Evolutionary conservation across 2,797 vertebrate species (phyloP).

Genomic region (Euthynnus affinis): DNA sequence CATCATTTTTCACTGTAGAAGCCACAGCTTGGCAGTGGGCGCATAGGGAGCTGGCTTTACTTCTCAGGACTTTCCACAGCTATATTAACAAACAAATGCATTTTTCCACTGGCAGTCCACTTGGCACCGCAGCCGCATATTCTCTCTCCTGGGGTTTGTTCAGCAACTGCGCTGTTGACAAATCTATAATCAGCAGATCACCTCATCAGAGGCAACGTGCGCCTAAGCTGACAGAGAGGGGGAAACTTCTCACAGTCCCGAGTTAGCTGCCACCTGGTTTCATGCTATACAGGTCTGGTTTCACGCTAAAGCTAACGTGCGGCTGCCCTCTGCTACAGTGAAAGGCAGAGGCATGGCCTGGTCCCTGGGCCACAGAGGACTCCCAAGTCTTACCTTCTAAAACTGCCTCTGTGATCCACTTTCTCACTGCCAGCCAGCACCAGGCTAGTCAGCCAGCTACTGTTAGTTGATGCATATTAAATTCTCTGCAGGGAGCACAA

Average conservation of each 20-base stretch:
- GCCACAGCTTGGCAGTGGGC: conserved; percentile 73
- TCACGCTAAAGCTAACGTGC: conserved; percentile 70
- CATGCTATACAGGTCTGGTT: conserved; percentile 70
- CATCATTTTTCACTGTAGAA: conserved; percentile 70
- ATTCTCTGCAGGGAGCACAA: conserved; percentile 78
- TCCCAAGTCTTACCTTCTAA: conserved; percentile 54
- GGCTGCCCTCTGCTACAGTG: conserved; percentile 42
- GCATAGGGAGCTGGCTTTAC: conserved; percentile 64
- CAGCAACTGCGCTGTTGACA: conserved; percentile 76
- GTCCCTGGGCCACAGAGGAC: conserved; percentile 49
- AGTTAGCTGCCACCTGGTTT: conserved; percentile 81
- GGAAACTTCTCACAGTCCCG: conserved; percentile 76
- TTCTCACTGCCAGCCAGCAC: conserved; percentile 55
- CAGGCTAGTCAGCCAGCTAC: conserved; percentile 52
- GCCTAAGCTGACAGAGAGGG: conserved; percentile 61
- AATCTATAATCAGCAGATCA: conserved; percentile 80
- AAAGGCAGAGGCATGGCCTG: conserved; percentile 38
- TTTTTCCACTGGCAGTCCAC: conserved; percentile 72
- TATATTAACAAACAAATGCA: conserved; percentile 79
- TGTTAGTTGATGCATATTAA: conserved; percentile 76
- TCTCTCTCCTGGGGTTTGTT: conserved; percentile 74
- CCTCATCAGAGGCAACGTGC: conserved; percentile 66
- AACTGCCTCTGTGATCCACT: conserved; percentile 58
- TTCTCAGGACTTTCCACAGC: conserved; percentile 78
- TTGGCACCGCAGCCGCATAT: conserved; percentile 64